Evolutionary conservation across 2,888 invertebrate genomes (phyloP), one percentile per base, ranked within the genome.

Genomic region (Cosmorhoe ocellata): DNA sequence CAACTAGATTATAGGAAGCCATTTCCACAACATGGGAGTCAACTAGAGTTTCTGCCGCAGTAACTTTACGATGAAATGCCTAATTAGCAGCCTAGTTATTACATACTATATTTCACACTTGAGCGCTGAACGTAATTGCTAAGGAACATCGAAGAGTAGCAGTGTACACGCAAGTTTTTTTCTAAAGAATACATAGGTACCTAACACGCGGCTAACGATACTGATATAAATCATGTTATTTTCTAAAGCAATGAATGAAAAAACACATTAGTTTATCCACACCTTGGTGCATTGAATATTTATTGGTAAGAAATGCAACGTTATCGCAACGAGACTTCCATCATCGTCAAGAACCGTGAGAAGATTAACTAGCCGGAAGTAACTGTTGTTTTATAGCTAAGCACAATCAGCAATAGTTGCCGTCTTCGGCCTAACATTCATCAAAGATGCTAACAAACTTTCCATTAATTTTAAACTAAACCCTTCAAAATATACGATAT

Each of bases 61-160:
- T 62, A 59, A 64, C 60, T 63, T 64, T 64, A 69, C 63, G 66
- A 64, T 63, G 63, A 58, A 66, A 68, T 64, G 58, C 52, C 61
- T 67, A 69, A 71, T 73, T 70, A 72, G 67, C 58, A 50, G 55
- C 49, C 58, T 58, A 60, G 70, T 66, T 67, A 65, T 63, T 69
- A 61, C 65, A 60, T 64, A 68, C 63, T 63, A 69, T 70, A 70
- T 70, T 69, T 71, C 61, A 72, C 62, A 67, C 65, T 56, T 51
- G 64, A 67, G 61, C 63, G 71, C 64, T 53, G 57, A 51, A 34
- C 61, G 60, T 67, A 68, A 69, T 67, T 64, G 57, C 58, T 33
- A 33, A 42, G 51, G 42, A 53, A 45, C 54, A 63, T 58, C 58
- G 50, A 42, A 59, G 60, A 64, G 57, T 49, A 42, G 58, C 54